Percentiles rank a stretch among this genome's conserved stretches.
phyloP scores from a whole-genome alignment of 2,888 invertebrate species.

The Cosmorhoe ocellata region DNA sequence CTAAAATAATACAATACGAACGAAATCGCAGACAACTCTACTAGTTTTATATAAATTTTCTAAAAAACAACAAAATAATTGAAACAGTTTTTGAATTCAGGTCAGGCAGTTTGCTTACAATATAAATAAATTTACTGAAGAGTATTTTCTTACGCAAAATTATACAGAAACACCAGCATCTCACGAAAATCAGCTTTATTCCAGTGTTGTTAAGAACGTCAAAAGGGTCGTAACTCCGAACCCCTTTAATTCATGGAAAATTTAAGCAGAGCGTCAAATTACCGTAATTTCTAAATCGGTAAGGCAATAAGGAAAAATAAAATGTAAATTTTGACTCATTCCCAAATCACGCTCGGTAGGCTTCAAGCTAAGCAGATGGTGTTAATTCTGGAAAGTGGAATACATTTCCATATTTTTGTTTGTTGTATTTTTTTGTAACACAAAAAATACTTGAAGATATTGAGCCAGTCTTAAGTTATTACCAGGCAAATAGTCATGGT shows the following conservation, averaged over 20 bases:
- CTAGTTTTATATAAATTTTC: not conserved
- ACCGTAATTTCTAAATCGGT: constrained; percentile 31
- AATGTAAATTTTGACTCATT: constrained; percentile 34
- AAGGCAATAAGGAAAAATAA: constrained; percentile 33
- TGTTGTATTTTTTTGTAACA: constrained; percentile 1
- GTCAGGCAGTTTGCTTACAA: constrained; percentile 1
- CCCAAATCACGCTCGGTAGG: constrained; percentile 26
- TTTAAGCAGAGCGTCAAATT: constrained; percentile 18
- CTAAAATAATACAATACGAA: too few species aligned
- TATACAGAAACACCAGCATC: not conserved
- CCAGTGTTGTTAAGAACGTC: constrained; percentile 1
- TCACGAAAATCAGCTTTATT: constrained; percentile 9
- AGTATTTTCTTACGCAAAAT: not conserved
- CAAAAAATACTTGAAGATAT: too few species aligned
- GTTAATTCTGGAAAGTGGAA: constrained; percentile 26
- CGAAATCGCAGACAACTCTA: too few species aligned
- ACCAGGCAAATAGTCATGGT: too few species aligned
- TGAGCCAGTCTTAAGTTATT: too few species aligned
- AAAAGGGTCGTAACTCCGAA: constrained; percentile 8
- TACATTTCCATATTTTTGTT: constrained; percentile 32
- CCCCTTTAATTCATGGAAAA: constrained; percentile 27
- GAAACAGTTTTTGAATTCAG: not conserved
- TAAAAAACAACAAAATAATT: too few species aligned
- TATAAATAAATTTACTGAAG: not conserved
- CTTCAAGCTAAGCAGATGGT: constrained; percentile 28